Evolutionary conservation across 2,888 invertebrate genomes (phyloP).

Genomic region (Atethmia centrago): DNA sequence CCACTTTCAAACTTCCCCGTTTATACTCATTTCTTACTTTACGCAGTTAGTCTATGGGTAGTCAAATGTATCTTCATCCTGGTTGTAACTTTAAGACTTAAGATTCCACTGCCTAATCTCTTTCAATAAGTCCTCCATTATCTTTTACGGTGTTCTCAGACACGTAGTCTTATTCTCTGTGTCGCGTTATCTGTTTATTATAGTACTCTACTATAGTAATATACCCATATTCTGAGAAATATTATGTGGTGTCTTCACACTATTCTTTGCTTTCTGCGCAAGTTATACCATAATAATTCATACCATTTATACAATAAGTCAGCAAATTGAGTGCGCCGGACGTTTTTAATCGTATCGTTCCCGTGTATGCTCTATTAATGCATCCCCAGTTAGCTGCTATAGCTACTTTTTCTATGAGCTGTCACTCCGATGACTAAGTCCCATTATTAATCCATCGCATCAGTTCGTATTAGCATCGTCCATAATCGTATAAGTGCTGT

Average conservation of each 20-base stretch:
- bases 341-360: constrained; percentile 3
- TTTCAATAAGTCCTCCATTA: neutral
- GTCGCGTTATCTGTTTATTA: neutral
- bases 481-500: constrained; percentile 45
- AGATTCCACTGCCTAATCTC: neutral
- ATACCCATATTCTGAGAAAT: neutral
- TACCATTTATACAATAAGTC: constrained; percentile 13
- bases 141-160: neutral
- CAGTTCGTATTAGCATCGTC: constrained; percentile 20
- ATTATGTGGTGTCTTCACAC: neutral
- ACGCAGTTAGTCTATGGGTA: neutral
- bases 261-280: neutral
- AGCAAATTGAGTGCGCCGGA: constrained; percentile 12
- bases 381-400: constrained; percentile 2
- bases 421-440: constrained; percentile 15
- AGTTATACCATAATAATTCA: neutral
- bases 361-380: constrained; percentile 14
- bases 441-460: constrained; percentile 35
- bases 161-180: too few relatives aligned
- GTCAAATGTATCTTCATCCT: neutral
- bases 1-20: too few relatives aligned
- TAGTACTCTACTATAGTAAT: neutral
- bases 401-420: neutral
- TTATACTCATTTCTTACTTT: too few relatives aligned
- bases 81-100: neutral